Base-by-base conservation (phyloP, 2,797 vertebrate genomes). In the Enteromius treurensis region DNA sequence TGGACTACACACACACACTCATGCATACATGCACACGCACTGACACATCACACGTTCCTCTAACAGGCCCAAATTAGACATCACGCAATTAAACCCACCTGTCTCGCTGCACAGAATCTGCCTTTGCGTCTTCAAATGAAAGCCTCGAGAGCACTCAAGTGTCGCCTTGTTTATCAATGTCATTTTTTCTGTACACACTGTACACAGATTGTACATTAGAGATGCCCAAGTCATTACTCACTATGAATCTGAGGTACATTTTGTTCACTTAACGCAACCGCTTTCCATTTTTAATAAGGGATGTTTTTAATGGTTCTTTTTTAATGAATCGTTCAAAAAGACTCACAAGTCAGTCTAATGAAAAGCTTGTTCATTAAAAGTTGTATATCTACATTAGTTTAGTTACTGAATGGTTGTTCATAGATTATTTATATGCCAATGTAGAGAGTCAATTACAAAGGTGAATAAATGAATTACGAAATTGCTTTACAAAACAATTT, bases 21-120 rank as follows among this genome's bases (percentile, higher is more conserved):
- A 9, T 2, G 51, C 62, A 42, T 42, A 74, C 55, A 82, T 51
- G 17, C 73, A 53, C 65, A 69, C 60, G 65, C 45, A 42, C 9
- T 34, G 67, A 81, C 47, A 73, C 71, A 64, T 29, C 78, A 85
- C 40, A 9, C 60, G 83, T 87, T 86, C 62, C 67, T 85, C 60
- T 42, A 73, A 81, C 81, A 80, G 81, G 21, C 79, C 67, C 86
- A 85, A 92, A 92, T 93, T 89, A 91, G 85, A 85, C 88, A 8
- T 83, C 70, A 86, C 77, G 86, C 91, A 90, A 94, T 93, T 92
- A 91, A 88, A 89, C 80, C 85, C 91, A 92, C 91, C 92, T 93
- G 91, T 90, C 81, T 73, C 26, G 86, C 82, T 85, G 70, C 23
- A 79, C 81, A 77, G 82, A 76, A 71, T 55, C 79, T 70, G 75